Conservation (phyloP, 2,797 vertebrate genomes). For the Anabacerthia variegaticeps region DNA sequence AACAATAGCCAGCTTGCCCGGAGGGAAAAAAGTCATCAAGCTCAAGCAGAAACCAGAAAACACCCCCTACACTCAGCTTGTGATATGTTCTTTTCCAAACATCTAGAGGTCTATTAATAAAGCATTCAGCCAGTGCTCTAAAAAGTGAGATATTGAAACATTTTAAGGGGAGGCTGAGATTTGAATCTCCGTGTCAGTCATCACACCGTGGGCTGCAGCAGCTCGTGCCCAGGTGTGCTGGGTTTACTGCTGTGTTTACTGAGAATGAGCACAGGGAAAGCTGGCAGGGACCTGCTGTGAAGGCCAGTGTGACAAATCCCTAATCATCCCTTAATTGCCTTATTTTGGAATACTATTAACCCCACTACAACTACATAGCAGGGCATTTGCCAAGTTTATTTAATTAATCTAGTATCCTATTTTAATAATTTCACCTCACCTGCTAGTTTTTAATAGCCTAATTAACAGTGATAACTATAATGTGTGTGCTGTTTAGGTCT, state of each 20-base stretch:
- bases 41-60: neutral
- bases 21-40: neutral
- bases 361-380: neutral
- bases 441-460: neutral
- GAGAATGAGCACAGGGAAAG: neutral
- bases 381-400: neutral
- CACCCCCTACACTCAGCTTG: accelerated
- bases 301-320: neutral
- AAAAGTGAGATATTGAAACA: neutral
- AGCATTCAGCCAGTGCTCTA: neutral
- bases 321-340: neutral
- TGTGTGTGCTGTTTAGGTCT: neutral
- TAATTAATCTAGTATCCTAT: neutral
- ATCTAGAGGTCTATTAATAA: neutral
- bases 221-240: neutral
- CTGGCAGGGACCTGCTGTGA: neutral
- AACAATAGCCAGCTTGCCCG: neutral
- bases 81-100: neutral
- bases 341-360: neutral
- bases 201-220: neutral
- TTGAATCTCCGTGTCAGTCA: neutral
- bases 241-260: neutral
- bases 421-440: neutral
- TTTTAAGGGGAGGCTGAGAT: neutral
- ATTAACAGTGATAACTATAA: neutral